Evolutionary conservation across 2,888 invertebrate species (phyloP).

Genomic region (Acheta domesticus): DNA sequence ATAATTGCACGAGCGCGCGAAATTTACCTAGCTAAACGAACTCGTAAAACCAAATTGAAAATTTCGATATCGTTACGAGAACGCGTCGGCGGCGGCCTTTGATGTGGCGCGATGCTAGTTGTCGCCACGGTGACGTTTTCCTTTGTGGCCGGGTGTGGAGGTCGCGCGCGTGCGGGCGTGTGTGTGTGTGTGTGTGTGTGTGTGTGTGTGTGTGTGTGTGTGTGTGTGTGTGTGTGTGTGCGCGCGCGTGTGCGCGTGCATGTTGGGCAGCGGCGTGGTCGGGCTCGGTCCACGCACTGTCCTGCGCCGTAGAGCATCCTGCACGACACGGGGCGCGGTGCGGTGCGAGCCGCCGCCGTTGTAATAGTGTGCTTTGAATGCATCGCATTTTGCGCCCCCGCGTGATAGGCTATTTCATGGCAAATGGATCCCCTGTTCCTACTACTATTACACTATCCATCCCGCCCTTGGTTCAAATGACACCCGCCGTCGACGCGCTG

Average conservation of each 20-base stretch:
- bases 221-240: no score
- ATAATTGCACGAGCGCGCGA: slow-evolving; percentile 5
- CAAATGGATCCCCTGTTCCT: slow-evolving; percentile 18
- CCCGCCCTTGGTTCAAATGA: neutral
- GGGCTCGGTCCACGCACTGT: no score
- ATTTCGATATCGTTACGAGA: neutral
- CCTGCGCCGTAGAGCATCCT: neutral
- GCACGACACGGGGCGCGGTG: neutral
- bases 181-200: no score
- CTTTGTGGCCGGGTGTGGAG: no score
- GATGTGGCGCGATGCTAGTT: no score
- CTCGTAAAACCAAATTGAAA: slow-evolving; percentile 18
- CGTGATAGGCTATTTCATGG: slow-evolving; percentile 3
- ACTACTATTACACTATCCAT: slow-evolving; percentile 18
- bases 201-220: no score
- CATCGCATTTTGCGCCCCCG: neutral
- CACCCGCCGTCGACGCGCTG: neutral
- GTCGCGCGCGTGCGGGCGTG: no score
- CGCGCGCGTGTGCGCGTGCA: no score
- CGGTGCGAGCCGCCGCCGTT: neutral
- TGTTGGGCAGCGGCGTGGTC: no score
- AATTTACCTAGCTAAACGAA: neutral
- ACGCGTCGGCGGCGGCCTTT: neutral
- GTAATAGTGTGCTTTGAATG: slow-evolving; percentile 18
- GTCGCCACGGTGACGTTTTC: no score